Evolutionary conservation across 2,113 vertebrate species (phyloP).

Genomic region (Periophthalmodon schlosseri): DNA sequence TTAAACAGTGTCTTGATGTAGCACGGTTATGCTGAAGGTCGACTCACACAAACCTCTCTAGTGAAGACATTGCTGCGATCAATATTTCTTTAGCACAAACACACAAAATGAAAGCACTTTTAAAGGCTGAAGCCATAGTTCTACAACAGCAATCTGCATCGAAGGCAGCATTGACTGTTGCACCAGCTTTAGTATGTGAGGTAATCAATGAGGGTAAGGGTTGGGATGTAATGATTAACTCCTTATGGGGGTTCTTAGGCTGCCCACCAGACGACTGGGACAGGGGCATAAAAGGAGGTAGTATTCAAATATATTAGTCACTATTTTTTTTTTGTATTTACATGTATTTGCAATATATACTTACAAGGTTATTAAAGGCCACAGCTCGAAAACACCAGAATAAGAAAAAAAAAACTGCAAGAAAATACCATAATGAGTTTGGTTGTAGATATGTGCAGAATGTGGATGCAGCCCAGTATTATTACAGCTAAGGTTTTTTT

Average conservation of each 20-base stretch:
- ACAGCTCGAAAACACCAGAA: not conserved
- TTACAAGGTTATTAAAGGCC: not conserved
- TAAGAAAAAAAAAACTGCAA: not conserved
- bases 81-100: conserved; percentile 73
- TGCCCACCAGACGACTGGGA: conserved; percentile 28
- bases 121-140: conserved; percentile 59
- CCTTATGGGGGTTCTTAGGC: conserved; percentile 64
- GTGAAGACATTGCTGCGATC: conserved; percentile 47
- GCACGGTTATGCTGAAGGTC: conserved; percentile 56
- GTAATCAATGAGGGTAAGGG: conserved; percentile 72
- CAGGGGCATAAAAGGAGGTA: conserved; percentile 10
- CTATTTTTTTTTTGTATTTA: not conserved
- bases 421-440: not conserved
- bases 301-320: conserved; percentile 25
- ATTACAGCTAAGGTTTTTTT: not conserved
- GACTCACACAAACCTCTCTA: conserved; percentile 52
- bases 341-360: not conserved
- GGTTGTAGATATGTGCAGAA: not conserved
- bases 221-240: conserved; percentile 75
- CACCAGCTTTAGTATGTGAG: conserved; percentile 46
- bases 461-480: not conserved
- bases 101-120: conserved; percentile 71
- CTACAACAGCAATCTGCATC: conserved; percentile 67
- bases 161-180: conserved; percentile 57
- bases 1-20: conserved; percentile 57